These are phyloP conservation scores for Bruchidius siliquastri DNA, from an alignment of 2,888 invertebrate species.

Conservation along the genomic window DNA sequence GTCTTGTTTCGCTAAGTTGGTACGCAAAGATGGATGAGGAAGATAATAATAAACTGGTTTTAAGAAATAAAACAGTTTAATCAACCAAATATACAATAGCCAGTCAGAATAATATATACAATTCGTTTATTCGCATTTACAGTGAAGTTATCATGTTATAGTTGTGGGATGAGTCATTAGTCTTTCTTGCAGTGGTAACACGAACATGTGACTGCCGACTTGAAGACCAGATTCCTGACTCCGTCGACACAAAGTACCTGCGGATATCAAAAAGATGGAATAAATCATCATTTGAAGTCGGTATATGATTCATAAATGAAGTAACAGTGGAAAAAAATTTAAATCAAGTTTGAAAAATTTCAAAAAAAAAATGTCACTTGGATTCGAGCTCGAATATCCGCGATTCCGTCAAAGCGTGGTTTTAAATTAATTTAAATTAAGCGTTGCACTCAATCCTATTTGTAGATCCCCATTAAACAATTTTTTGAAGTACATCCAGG, in stretches of 20 bases:
- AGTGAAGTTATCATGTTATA: slow-evolving; percentile 4
- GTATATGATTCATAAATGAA: too few species aligned
- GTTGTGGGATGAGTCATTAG: slow-evolving; percentile 31
- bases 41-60: neutral
- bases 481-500: too few species aligned
- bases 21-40: too few species aligned
- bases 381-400: too few species aligned
- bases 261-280: neutral
- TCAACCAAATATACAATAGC: slow-evolving; percentile 25
- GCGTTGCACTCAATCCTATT: too few species aligned
- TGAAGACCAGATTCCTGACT: slow-evolving; percentile 71
- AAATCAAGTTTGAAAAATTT: too few species aligned
- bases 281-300: neutral
- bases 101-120: slow-evolving; percentile 41
- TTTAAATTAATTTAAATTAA: too few species aligned
- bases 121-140: slow-evolving; percentile 18
- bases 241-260: slow-evolving; percentile 66
- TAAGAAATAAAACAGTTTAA: slow-evolving; percentile 22
- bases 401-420: too few species aligned
- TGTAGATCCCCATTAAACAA: too few species aligned
- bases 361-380: too few species aligned
- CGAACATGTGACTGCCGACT: slow-evolving; percentile 76
- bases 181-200: slow-evolving; percentile 86
- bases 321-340: too few species aligned
- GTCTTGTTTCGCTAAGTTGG: too few species aligned